Conservation (phyloP, 2,113 vertebrate species). For the Piaya cayana region DNA sequence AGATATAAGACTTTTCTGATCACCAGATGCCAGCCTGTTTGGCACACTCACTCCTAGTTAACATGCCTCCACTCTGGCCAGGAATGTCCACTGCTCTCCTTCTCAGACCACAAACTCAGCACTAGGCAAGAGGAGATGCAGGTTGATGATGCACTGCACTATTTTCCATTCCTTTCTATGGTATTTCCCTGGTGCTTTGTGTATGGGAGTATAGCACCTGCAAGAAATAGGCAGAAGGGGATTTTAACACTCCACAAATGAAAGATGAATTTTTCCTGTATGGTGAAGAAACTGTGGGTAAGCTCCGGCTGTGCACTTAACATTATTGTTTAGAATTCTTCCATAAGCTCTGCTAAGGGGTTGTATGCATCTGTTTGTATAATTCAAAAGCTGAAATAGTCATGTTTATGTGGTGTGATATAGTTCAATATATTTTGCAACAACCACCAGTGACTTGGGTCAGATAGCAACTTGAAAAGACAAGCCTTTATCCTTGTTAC, state of each 20-base stretch:
- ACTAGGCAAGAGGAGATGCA: background rate
- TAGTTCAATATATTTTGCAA: background rate
- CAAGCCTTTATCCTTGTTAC: background rate
- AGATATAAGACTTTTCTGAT: background rate
- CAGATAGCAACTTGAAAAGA: background rate
- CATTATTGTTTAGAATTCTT: background rate
- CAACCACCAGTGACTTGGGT: background rate
- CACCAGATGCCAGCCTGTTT: background rate
- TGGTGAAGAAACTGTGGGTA: background rate
- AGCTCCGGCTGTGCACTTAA: background rate
- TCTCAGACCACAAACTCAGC: accelerated
- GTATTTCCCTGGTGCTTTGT: background rate
- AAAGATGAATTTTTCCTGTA: background rate
- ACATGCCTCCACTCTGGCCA: accelerated
- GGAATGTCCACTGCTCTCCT: background rate
- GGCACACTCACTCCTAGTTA: background rate
- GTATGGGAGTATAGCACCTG: background rate
- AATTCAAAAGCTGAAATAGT: background rate
- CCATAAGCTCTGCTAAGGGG: background rate
- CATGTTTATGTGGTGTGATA: background rate
- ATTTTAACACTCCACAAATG: background rate
- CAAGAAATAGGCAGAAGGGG: background rate
- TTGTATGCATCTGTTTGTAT: background rate
- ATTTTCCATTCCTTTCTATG: background rate
- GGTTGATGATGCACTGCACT: background rate